These are phyloP conservation scores for Drosophila mulleri DNA, from an alignment of 2,888 invertebrate genomes.

Conservation along the genomic window DNA sequence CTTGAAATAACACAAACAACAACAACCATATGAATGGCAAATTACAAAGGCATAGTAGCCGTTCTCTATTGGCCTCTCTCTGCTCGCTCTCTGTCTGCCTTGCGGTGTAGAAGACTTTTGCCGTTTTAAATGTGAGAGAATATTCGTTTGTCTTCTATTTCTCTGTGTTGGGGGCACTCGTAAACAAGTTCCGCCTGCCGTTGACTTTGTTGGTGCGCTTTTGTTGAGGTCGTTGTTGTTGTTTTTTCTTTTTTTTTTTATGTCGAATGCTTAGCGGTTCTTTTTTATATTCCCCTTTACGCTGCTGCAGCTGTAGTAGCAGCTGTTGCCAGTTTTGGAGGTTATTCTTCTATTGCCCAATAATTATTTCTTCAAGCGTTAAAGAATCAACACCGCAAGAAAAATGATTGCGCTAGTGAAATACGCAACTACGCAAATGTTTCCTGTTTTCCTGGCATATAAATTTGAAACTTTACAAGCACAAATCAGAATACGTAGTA, in stretches of 20 bases:
- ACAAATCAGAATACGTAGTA: constrained; percentile 2
- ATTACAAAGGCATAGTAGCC: constrained; percentile 40
- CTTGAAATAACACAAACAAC: constrained; percentile 22
- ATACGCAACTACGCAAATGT: constrained; percentile 35
- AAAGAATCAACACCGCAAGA: constrained; percentile 26
- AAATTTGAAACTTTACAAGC: constrained; percentile 4
- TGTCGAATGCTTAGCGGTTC: constrained; percentile 60
- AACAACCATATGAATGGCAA: constrained; percentile 20
- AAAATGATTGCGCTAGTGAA: constrained; percentile 31
- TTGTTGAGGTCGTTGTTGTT: constrained; percentile 30
- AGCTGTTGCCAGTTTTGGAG: constrained; percentile 40
- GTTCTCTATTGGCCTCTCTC: constrained; percentile 7
- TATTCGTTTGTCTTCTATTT: constrained; percentile 26
- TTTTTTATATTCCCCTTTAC: constrained; percentile 28
- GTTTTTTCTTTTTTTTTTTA: constrained; percentile 38
- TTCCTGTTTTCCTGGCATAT: constrained; percentile 37
- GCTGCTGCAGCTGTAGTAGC: constrained; percentile 31
- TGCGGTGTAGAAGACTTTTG: constrained; percentile 40
- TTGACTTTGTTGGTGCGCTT: constrained; percentile 22
- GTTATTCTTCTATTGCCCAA: constrained; percentile 57
- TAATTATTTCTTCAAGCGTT: constrained; percentile 50
- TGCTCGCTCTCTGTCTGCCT: constrained; percentile 2
- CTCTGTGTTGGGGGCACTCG: constrained; percentile 20
- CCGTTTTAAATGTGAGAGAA: constrained; percentile 63
- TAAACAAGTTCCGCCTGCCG: constrained; percentile 62